Percentiles rank a stretch among this genome's conserved stretches.
phyloP scores from a whole-genome alignment of 2,113 vertebrate genomes.

The Gulo gulo region DNA sequence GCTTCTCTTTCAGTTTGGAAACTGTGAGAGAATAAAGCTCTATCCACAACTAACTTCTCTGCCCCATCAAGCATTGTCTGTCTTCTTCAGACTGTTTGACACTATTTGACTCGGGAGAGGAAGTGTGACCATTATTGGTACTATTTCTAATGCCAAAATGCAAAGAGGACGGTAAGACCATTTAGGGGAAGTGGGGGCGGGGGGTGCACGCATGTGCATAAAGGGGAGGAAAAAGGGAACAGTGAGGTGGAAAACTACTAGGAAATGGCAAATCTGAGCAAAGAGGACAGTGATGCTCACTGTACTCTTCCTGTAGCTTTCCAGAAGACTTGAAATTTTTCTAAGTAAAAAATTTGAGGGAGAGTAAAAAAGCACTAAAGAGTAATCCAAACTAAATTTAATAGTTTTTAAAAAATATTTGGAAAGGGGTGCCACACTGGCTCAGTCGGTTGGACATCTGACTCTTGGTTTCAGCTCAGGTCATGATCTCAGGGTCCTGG shows the following conservation, averaged over 20 bases:
- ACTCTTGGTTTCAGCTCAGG: background rate
- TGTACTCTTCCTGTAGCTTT: background rate
- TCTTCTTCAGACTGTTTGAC: background rate
- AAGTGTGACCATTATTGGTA: too few relatives aligned
- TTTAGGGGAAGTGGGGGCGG: background rate
- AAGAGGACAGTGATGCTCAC: background rate
- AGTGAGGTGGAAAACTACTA: background rate
- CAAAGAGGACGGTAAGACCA: background rate
- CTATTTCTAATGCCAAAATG: background rate
- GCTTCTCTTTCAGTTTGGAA: background rate
- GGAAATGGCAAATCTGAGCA: background rate
- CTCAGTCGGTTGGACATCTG: background rate
- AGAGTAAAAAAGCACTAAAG: background rate
- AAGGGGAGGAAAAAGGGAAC: background rate
- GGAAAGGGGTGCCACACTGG: background rate
- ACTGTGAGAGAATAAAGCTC: background rate
- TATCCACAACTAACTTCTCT: background rate
- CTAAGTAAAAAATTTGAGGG: constrained; percentile 6
- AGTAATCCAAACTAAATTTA: background rate
- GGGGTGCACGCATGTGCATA: background rate
- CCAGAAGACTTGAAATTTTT: background rate
- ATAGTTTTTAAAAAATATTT: background rate
- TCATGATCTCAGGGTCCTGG: background rate
- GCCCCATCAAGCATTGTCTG: background rate
- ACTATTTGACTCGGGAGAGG: background rate